These are phyloP conservation scores for Melanotaenia trifasciata DNA, from an alignment of 2,797 vertebrate species.

Conservation along the genomic window DNA sequence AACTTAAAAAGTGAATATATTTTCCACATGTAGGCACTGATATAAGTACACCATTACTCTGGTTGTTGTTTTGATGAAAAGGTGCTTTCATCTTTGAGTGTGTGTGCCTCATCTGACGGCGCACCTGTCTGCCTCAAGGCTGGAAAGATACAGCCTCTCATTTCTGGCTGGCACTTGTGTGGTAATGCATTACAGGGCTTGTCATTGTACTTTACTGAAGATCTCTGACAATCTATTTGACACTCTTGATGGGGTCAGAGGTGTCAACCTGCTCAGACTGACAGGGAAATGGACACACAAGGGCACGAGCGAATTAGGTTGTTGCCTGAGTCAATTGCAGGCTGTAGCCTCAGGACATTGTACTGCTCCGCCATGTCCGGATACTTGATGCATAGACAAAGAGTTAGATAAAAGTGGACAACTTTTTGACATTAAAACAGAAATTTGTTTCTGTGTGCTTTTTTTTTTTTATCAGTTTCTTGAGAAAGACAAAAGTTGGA, in stretches of 20 bases:
- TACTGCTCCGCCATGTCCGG: conserved; percentile 32
- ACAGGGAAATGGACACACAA: conserved; percentile 75
- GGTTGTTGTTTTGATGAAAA: conserved; percentile 32
- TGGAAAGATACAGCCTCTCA: conserved; percentile 75
- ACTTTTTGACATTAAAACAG: conserved; percentile 8
- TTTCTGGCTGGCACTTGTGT: conserved; percentile 77
- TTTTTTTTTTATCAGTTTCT: background rate
- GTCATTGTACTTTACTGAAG: conserved; percentile 83
- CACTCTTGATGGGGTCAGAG: conserved; percentile 80
- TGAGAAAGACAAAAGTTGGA: conserved; percentile 1
- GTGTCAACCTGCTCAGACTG: conserved; percentile 77
- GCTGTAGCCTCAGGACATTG: conserved; percentile 48
- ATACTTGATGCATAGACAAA: conserved; percentile 41
- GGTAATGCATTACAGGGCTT: conserved; percentile 80
- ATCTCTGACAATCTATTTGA: conserved; percentile 81
- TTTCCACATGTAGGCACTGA: background rate
- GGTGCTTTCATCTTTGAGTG: conserved; percentile 25
- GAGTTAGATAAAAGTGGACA: conserved; percentile 21
- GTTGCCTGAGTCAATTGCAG: conserved; percentile 71
- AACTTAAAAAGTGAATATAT: background rate
- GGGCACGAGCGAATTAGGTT: conserved; percentile 67
- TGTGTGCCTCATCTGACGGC: conserved; percentile 43
- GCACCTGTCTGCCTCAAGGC: conserved; percentile 87
- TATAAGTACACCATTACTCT: conserved; percentile 4
- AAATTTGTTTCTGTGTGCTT: background rate